These are phyloP conservation scores for Dichetophora obliterata DNA, from an alignment of 2,888 invertebrate species.

Conservation along the genomic window DNA sequence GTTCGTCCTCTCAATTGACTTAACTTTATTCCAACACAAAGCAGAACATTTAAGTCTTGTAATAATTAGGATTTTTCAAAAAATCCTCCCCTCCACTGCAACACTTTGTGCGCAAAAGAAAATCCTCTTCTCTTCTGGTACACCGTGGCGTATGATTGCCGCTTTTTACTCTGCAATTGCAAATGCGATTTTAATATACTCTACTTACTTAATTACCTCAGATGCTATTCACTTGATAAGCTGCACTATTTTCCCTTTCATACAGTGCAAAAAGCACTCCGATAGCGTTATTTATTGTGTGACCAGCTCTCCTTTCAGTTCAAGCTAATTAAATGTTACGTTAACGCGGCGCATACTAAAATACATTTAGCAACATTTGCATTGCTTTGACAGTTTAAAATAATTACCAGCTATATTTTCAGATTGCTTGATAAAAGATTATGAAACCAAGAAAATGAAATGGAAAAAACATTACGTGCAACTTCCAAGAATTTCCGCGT, in stretches of 20 bases:
- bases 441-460: not conserved
- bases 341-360: not conserved
- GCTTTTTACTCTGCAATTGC: too few relatives aligned
- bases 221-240: too few relatives aligned
- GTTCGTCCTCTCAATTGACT: too few relatives aligned
- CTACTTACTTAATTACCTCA: too few relatives aligned
- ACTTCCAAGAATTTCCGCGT: not conserved
- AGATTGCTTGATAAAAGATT: not conserved
- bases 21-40: too few relatives aligned
- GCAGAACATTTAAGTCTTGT: too few relatives aligned
- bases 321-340: constrained; percentile 27
- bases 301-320: not conserved
- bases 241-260: not conserved
- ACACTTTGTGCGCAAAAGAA: too few relatives aligned
- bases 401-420: not conserved
- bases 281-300: not conserved
- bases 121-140: too few relatives aligned
- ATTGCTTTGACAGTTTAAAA: constrained; percentile 23
- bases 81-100: too few relatives aligned
- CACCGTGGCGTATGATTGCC: too few relatives aligned
- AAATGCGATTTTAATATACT: too few relatives aligned
- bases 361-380: not conserved
- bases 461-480: not conserved
- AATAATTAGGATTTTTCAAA: too few relatives aligned
- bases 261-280: not conserved